Conservation (phyloP, 2,888 invertebrate species). For the Tetranychus piercei region DNA sequence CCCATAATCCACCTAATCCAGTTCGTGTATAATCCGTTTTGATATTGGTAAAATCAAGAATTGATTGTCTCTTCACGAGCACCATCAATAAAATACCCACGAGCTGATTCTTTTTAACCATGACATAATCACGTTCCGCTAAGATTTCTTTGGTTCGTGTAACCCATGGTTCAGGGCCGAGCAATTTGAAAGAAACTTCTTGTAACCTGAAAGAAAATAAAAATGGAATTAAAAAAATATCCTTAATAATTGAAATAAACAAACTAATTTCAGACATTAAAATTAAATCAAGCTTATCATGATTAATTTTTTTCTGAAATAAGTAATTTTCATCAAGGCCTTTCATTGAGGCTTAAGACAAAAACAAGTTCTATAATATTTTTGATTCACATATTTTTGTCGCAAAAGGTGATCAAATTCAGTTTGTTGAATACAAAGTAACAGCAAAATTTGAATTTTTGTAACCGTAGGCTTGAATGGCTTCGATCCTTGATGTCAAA, state of each 20-base stretch:
- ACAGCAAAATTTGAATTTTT: too few species aligned
- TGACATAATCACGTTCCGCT: conserved; percentile 50
- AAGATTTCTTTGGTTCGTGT: conserved; percentile 47
- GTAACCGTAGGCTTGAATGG: too few species aligned
- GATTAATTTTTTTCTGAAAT: too few species aligned
- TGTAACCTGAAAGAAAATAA: not conserved
- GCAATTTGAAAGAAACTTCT: not conserved
- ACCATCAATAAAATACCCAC: conserved; percentile 63
- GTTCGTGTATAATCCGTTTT: conserved; percentile 73
- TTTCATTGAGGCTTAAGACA: too few species aligned
- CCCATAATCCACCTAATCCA: conserved; percentile 81
- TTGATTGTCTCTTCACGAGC: conserved; percentile 56
- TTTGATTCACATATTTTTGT: too few species aligned
- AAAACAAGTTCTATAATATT: too few species aligned
- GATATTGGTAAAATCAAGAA: conserved; percentile 60
- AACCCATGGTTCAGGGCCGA: conserved; percentile 63
- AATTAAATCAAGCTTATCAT: too few species aligned
- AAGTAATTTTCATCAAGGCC: too few species aligned
- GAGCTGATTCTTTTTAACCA: conserved; percentile 56
- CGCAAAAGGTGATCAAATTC: too few species aligned
- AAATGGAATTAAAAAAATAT: not conserved
- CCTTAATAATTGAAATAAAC: not conserved
- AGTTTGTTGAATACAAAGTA: too few species aligned
- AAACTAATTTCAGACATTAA: not conserved
- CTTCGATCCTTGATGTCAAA: too few species aligned